Evolutionary conservation across 2,888 invertebrate species (phyloP), one percentile per base, ranked within the genome.

Genomic region (Halictus quadricinctus): DNA sequence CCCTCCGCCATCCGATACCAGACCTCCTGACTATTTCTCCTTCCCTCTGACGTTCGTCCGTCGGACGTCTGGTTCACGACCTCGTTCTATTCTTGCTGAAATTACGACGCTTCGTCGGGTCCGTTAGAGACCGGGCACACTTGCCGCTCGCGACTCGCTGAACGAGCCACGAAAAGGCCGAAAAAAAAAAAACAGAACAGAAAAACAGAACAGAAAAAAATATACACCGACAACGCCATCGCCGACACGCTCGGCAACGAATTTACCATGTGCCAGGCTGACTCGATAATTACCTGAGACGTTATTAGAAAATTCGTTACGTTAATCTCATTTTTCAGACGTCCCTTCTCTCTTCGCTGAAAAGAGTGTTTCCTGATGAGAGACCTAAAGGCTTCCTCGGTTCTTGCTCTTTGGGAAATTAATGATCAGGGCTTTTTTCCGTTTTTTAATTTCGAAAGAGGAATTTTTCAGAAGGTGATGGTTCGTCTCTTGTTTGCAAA

Each of bases 41-140:
- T 60, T 74, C 29, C 46, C n/a, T 69, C 77, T 43, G 50, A 80
- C 79, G 78, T 74, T 80, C 86, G 80, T 81, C 78, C 87, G 86
- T 88, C 86, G 86, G 89, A 87, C 88, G 91, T 91, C 91, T 92
- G 91, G 90, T 91, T 91, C 91, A 91, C 90, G 92, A 92, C 91
- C 92, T 90, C 91, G 88, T 90, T 91, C 91, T 91, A 91, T 92
- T 92, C 91, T 90, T 88, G 89, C 87, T 90, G 87, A 91, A 90
- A 91, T 92, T 90, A 91, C 91, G 85, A 88, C 79, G 89, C 87
- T 88, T 85, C 85, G 90, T 88, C 90, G 84, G 74, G 77, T 72
- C 75, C 83, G 70, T 81, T 80, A 64, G 86, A 87, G 84, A 50
- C 72, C 29, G 36, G 86, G 76, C 82, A 85, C 78, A 80, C 84